A percentile compares a stretch with the other conserved stretches of the same genome.
These are phyloP conservation scores for Bombus confusus DNA, from an alignment of 1,140 invertebrate genomes.

Conservation along the genomic window DNA sequence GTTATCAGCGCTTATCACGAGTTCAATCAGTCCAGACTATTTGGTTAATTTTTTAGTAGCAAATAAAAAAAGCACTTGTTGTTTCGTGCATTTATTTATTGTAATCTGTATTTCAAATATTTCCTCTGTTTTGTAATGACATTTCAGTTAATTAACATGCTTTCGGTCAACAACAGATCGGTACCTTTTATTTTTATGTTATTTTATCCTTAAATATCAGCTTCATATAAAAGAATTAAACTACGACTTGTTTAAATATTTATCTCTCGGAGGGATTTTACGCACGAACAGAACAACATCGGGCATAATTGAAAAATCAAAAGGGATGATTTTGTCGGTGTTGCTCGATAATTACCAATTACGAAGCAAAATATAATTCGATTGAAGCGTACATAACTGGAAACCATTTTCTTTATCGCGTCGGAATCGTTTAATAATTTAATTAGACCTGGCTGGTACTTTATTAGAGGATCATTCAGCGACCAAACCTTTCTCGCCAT, in stretches of 20 bases:
- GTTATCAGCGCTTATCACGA: not conserved
- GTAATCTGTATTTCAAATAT: not conserved
- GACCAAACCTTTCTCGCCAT: not conserved
- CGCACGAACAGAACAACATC: too few species aligned
- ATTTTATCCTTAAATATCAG: not conserved
- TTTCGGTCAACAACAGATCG: not conserved
- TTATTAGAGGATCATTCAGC: conserved; percentile 9
- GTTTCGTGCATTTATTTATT: not conserved
- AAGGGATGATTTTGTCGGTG: not conserved
- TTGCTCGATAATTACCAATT: not conserved
- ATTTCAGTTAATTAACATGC: not conserved
- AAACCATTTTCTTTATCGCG: not conserved
- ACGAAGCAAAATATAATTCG: not conserved
- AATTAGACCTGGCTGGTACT: not conserved
- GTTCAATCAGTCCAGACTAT: not conserved
- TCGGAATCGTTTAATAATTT: not conserved
- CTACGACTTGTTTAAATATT: not conserved
- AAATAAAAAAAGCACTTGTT: not conserved
- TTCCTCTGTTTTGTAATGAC: not conserved
- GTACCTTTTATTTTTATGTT: not conserved
- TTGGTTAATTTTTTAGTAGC: not conserved
- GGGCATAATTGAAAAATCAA: not conserved
- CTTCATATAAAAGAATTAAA: not conserved
- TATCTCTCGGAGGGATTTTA: too few species aligned
- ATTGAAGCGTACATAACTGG: not conserved